A percentile compares a stretch with the other conserved stretches of the same genome.
phyloP scores from a whole-genome alignment of 2,888 invertebrate species.

The Isoperla grammatica region DNA sequence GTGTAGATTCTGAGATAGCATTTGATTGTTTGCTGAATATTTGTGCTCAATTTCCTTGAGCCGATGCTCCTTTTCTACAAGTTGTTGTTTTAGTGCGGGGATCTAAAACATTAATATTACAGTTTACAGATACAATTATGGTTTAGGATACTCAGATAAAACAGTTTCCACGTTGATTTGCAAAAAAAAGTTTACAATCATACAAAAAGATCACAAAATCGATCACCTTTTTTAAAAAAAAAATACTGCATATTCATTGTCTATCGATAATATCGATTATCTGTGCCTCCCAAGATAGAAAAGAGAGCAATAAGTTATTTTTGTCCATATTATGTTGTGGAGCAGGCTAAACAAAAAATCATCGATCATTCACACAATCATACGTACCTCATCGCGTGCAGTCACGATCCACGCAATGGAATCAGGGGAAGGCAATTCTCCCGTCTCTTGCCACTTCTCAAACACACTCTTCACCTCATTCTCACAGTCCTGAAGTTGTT shows the following conservation, averaged over 20 bases:
- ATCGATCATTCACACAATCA: neutral
- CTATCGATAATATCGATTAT: too few relatives aligned
- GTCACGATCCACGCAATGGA: slow-evolving; percentile 41
- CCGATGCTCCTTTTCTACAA: slow-evolving; percentile 45
- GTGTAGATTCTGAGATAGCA: slow-evolving; percentile 46
- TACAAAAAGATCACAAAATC: too few relatives aligned
- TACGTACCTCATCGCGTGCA: slow-evolving; percentile 42
- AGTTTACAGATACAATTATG: neutral
- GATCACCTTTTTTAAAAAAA: too few relatives aligned
- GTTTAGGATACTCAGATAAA: too few relatives aligned
- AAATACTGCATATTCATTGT: too few relatives aligned
- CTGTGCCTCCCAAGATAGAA: too few relatives aligned
- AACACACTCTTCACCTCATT: slow-evolving; percentile 43
- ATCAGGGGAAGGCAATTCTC: slow-evolving; percentile 42
- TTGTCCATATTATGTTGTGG: neutral
- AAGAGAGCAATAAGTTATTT: neutral
- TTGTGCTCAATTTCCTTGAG: slow-evolving; percentile 44
- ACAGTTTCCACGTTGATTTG: too few relatives aligned
- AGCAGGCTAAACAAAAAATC: too few relatives aligned
- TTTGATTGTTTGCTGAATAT: slow-evolving; percentile 42
- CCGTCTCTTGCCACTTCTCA: slow-evolving; percentile 43
- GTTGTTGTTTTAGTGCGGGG: slow-evolving; percentile 42
- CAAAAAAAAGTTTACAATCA: too few relatives aligned
- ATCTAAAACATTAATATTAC: slow-evolving; percentile 38
- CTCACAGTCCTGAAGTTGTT: slow-evolving; percentile 38